Base-by-base conservation (phyloP, 53 echinoderm and acorn worm genomes). In the Paracentrotus lividus region DNA sequence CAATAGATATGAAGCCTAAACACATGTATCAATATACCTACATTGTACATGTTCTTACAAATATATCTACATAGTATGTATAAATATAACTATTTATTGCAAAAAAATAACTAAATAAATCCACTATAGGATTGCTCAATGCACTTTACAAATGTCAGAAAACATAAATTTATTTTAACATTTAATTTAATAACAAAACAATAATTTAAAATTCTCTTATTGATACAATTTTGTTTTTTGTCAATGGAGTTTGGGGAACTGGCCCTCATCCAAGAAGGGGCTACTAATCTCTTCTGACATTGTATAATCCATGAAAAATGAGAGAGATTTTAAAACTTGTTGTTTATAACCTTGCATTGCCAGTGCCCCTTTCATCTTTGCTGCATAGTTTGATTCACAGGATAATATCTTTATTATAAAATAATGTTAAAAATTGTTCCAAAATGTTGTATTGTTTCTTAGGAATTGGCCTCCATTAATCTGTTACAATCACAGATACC, bases 231-330 rank as follows among this genome's bases (percentile, higher is more conserved):
- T n/a, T n/a, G n/a, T n/a, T n/a, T n/a, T n/a, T n/a, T n/a, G n/a
- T n/a, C n/a, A n/a, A n/a, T n/a, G 13, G 18, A 54, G 54, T 29
- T 64, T 64, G 64, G 8, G 31, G 5, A 21, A 9, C 42, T 76
- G 76, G 76, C 76, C 36, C 23, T 21, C 38, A 23, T 34, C 40
- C 76, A 76, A 36, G 42, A 40, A 42, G 42, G 14, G 76, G 76
- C 76, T 42, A 76, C 42, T 76, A 40, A 76, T 34, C 76, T 76
- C 42, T 76, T 38, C 36, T 76, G 76, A 21, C 76, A 36, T 42
- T 76, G 42, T 42, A 76, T 42, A 76, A 2, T 76, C 21, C 10
- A 40, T 76, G 23, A 76, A 21, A 42, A 76, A 20, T 76, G 76
- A 40, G 2, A 10, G 42, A 18, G 42, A 69, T 69, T 69, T 36